Evolutionary conservation across 2,113 vertebrate genomes (phyloP).

Genomic region (Peromyscus maniculatus): DNA sequence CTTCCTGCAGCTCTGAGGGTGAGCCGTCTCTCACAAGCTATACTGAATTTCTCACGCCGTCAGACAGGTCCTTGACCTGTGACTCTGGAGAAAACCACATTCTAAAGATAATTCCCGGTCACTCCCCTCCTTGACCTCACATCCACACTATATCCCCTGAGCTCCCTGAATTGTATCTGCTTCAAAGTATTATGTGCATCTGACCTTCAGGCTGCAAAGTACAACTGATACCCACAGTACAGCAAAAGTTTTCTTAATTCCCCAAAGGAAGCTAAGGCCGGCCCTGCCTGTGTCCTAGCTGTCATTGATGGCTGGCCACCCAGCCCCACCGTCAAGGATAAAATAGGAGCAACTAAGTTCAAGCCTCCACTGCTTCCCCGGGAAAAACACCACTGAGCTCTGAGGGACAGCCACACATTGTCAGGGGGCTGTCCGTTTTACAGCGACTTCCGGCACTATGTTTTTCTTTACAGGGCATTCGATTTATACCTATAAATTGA

Average conservation of each 20-base stretch:
- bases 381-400: neutral
- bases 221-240: neutral
- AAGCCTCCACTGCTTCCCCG: neutral
- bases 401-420: neutral
- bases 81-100: slow-evolving; percentile 1
- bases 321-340: neutral
- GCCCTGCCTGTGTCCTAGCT: neutral
- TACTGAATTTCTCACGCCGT: neutral
- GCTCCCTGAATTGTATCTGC: neutral
- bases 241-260: slow-evolving; percentile 23
- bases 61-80: slow-evolving; percentile 7
- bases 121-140: neutral
- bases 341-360: neutral
- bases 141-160: neutral
- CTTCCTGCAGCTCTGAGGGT: neutral
- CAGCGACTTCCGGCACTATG: neutral
- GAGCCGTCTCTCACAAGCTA: neutral
- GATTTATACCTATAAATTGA: neutral
- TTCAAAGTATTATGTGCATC: neutral
- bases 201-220: neutral
- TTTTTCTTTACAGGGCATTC: neutral
- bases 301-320: neutral
- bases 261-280: neutral
- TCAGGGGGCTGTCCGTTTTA: neutral
- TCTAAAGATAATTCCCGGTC: slow-evolving; percentile 36